Base-by-base conservation (phyloP, 2,113 vertebrate genomes). In the Montifringilla adamsi region DNA sequence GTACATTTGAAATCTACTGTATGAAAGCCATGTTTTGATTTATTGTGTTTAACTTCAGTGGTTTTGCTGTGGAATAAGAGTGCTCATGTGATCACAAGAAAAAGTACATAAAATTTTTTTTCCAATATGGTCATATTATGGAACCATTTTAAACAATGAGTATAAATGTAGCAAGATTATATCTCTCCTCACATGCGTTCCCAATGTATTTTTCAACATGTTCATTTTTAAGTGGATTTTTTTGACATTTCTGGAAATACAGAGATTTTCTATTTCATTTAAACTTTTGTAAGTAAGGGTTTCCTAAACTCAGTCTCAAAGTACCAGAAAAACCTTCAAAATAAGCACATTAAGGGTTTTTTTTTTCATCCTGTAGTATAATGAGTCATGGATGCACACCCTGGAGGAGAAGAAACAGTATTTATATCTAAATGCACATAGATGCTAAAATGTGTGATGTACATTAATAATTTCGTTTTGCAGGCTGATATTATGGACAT, bases 401-500 rank as follows among this genome's bases (percentile, higher is more conserved):
- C 3, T 5, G 15, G 13, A 76, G 49, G 30, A 79, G 27, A 28
- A 79, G 20, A 11, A 63, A 30, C 13, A 59, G 6, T 55, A 28
- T 68, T 80, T 73, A 3, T 70, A 53, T 39, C 14, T 84, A 47
- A 81, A 35, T 30, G 16, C 23, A n/a, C 6, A 55, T 62, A 44
- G 9, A 37, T 70, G 22, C 5, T 66, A 18, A 21, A 66, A 39
- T 64, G 53, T 33, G 3, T 53, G 49, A 30, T 43, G n/a, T 47
- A 37, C 31, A 11, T 50, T 62, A 35, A 43, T 63, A 9, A 2
- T 6, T 17, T 66, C 26, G 58, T 16, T 47, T 94, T 97, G 67
- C 97, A 99, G 99, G 98, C 99, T 81, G 99, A 99, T 97, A 99
- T 99, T 97, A 98, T 98, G 97, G 99, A 99, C 90, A 99, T 99